A percentile compares a stretch with the other conserved stretches of the same genome.
phyloP scores from a whole-genome alignment of 2,797 vertebrate species.

The Euphonia xanthogaster region DNA sequence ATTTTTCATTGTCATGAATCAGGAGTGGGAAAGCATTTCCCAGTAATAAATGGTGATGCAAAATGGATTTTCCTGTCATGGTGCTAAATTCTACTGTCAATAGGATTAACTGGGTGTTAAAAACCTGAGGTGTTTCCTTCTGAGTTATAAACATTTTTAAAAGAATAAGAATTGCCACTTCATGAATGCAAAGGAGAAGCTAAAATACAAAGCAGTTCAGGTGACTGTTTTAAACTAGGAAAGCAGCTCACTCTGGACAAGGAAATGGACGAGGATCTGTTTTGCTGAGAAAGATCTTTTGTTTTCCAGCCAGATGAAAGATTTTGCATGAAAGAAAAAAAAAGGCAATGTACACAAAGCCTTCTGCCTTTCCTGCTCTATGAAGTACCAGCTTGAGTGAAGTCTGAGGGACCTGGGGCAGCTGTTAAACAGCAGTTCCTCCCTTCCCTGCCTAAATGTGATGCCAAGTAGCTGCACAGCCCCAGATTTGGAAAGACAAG shows the following conservation, averaged over 20 bases:
- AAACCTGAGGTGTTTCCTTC: not conserved
- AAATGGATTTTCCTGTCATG: slow-evolving; percentile 12
- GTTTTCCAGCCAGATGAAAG: not conserved
- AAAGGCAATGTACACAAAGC: not conserved
- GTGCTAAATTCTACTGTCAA: slow-evolving; percentile 2
- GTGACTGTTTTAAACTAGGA: not conserved
- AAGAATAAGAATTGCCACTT: not conserved
- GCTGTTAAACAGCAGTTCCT: not conserved
- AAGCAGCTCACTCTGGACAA: not conserved
- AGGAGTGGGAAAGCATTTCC: not conserved
- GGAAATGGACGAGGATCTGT: not conserved
- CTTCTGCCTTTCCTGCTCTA: not conserved
- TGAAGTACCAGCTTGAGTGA: not conserved
- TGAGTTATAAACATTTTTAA: not conserved
- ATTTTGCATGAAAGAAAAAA: not conserved
- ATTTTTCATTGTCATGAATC: not conserved
- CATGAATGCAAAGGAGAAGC: not conserved
- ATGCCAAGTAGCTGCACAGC: not conserved
- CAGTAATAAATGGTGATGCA: not conserved
- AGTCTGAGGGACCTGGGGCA: not conserved
- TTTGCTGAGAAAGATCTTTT: not conserved
- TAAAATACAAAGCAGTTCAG: not conserved
- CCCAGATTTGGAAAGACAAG: not conserved
- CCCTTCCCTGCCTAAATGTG: not conserved
- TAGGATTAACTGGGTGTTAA: not conserved